These are phyloP conservation scores for Poecilia gillii DNA, from an alignment of 2,797 vertebrate species.

Conservation along the genomic window DNA sequence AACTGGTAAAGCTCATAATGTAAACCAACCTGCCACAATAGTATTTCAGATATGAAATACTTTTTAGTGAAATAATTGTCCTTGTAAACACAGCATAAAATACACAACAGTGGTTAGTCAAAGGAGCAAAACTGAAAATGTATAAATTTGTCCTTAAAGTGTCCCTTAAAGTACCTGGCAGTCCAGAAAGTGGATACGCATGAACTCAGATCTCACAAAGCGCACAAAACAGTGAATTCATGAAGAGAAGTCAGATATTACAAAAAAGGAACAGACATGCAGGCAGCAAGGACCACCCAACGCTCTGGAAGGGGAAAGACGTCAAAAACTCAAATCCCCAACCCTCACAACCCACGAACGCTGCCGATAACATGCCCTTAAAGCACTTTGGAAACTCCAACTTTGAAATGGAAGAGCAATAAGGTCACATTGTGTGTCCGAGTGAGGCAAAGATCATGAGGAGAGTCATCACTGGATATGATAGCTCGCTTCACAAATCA, in stretches of 20 bases:
- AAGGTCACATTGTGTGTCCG: neutral
- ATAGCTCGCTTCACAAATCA: neutral
- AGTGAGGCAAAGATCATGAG: neutral
- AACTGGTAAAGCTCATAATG: neutral
- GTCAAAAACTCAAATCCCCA: neutral
- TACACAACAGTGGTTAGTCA: neutral
- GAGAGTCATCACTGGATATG: neutral
- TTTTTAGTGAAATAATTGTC: neutral
- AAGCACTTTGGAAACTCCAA: neutral
- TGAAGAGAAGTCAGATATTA: neutral
- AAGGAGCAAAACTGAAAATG: neutral
- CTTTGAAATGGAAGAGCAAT: neutral
- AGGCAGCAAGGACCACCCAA: neutral
- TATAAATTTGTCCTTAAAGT: neutral
- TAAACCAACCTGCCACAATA: neutral
- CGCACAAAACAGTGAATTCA: neutral
- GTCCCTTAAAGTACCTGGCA: neutral
- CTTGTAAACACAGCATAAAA: neutral
- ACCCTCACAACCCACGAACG: neutral
- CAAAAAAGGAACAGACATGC: neutral
- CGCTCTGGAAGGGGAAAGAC: neutral
- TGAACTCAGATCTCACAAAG: neutral
- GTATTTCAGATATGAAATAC: no score
- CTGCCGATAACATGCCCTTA: neutral
- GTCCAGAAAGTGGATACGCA: neutral